Percentiles rank a stretch among this genome's conserved stretches.
phyloP scores from a whole-genome alignment of 2,113 vertebrate species.

The Leptodactylus fuscus region DNA sequence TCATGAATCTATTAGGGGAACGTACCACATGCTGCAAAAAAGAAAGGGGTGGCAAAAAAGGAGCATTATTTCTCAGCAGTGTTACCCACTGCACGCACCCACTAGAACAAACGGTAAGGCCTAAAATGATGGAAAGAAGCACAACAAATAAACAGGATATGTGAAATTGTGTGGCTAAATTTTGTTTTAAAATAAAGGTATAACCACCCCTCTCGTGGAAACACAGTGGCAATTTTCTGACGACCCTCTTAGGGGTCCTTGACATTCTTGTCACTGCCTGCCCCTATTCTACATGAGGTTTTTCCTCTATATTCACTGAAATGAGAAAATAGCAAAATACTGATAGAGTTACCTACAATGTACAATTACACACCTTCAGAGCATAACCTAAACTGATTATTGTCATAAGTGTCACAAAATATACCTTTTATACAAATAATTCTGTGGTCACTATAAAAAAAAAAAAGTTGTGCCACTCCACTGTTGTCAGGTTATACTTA shows the following conservation, averaged over 20 bases:
- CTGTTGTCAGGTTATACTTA: neutral
- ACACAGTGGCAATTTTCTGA: neutral
- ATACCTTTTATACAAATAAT: neutral
- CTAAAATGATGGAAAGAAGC: neutral
- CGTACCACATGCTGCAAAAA: slow-evolving; percentile 76
- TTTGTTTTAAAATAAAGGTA: neutral
- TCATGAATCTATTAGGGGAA: slow-evolving; percentile 71
- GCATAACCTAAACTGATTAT: neutral
- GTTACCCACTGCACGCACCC: neutral
- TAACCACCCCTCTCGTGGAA: neutral
- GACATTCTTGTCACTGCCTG: slow-evolving; percentile 41
- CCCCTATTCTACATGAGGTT: neutral
- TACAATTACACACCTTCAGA: too few species aligned
- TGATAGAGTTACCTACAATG: too few species aligned
- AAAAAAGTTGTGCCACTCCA: too few species aligned
- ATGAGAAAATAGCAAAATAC: neutral
- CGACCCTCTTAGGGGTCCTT: slow-evolving; percentile 22
- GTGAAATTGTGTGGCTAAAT: too few species aligned
- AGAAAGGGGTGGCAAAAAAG: slow-evolving; percentile 63
- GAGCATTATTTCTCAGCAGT: neutral
- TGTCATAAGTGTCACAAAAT: too few species aligned
- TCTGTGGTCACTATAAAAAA: neutral
- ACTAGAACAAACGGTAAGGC: neutral
- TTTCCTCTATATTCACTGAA: too few species aligned
- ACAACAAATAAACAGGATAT: neutral